Evolutionary conservation across 2,888 invertebrate species (phyloP), one percentile per base, ranked within the genome.

Genomic region (Xestia rhomboidea): DNA sequence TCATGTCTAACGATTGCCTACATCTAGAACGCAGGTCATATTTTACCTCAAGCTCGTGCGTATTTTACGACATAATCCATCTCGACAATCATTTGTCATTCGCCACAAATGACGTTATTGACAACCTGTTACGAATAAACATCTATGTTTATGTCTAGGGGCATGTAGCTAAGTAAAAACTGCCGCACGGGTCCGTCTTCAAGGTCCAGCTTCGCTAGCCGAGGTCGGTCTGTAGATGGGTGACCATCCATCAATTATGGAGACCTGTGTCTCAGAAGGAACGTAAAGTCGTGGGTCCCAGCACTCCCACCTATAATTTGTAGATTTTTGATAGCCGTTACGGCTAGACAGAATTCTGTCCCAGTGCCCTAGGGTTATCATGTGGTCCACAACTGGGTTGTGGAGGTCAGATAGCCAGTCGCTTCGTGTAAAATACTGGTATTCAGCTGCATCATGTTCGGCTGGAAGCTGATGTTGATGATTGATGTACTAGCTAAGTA

Each of bases 71-170:
- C 67, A 77, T 71, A 79, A 70, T 78, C 41, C 75, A 74, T 77
- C 67, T 57, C 60, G 38, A 66, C 57, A 68, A 67, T 68, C 66
- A 87, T 87, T 87, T 76, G 79, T 78, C 82, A 87, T 79, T 76
- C 68, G 57, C 74, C 72, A 73, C 69, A 74, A 78, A 84, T 87
- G 60, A 85, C 67, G 41, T 80, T 80, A 80, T 78, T 83, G 85
- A 77, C 77, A 81, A 77, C 73, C 68, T 62, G 49, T 74, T 74
- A 38, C 68, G 51, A 83, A 74, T 81, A 74, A 72, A 73, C 68
- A 64, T 63, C 41, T 71, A 44, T 77, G 54, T 81, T 77, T 81
- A 46, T 77, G 68, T 66, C 5, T n/a, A 51, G n/a, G 63, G 63
- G 15, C 41, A n/a, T n/a, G 41, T 41, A 6, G 38, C 41, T 64